Percentiles rank a stretch among this genome's conserved stretches.
Conservation (phyloP, 2,888 invertebrate genomes). For the Ryuthela nishihirai region DNA sequence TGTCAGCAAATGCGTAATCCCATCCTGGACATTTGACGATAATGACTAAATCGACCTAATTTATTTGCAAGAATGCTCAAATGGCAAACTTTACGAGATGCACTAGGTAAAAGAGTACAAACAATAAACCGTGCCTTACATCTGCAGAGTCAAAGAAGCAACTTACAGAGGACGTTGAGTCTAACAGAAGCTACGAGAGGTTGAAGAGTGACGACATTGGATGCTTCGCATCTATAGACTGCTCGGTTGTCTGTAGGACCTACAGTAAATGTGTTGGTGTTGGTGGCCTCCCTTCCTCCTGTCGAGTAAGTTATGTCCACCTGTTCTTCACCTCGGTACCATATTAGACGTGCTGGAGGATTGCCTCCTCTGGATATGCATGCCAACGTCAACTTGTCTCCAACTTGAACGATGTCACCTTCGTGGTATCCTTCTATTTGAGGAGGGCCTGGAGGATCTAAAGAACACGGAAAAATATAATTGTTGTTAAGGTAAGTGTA, state of each 20-base stretch:
- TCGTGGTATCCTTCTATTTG: constrained; percentile 89
- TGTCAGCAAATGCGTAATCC: too few species aligned
- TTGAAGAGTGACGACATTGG: constrained; percentile 51
- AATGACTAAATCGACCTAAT: not conserved
- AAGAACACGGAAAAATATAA: not conserved
- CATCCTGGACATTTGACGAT: too few species aligned
- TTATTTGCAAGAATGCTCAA: not conserved
- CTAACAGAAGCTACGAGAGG: constrained; percentile 41
- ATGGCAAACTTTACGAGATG: not conserved
- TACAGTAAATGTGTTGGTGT: constrained; percentile 82
- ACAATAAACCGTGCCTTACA: not conserved
- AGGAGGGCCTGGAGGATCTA: constrained; percentile 76
- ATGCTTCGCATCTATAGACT: constrained; percentile 87
- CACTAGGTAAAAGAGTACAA: not conserved
- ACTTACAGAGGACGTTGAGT: constrained; percentile 89
- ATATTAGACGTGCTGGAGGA: constrained; percentile 89
- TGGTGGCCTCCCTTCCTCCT: constrained; percentile 85
- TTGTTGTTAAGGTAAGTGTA: too few species aligned
- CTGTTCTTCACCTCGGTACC: constrained; percentile 89
- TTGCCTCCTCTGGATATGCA: constrained; percentile 94
- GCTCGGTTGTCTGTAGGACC: constrained; percentile 90
- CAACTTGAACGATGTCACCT: constrained; percentile 81
- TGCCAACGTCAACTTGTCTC: constrained; percentile 81
- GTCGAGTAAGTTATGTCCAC: constrained; percentile 79
- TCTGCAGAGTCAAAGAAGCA: not conserved